phyloP scores from a whole-genome alignment of 2,797 vertebrate genomes.

The Phaenicophaeus curvirostris region DNA sequence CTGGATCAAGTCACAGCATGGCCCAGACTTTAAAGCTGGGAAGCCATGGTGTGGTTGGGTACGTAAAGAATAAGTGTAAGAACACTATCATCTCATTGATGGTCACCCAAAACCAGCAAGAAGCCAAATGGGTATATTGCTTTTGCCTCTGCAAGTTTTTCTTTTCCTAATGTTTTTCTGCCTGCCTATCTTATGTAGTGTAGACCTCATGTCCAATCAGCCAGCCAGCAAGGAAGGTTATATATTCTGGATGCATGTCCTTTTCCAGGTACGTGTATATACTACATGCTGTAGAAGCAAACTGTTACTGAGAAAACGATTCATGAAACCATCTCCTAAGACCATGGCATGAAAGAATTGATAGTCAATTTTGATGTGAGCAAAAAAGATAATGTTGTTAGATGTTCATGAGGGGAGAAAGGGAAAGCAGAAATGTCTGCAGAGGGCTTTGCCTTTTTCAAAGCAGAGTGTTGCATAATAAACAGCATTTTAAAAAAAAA shows the following conservation, averaged over 20 bases:
- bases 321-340: neutral
- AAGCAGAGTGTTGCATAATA: neutral
- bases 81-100: neutral
- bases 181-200: neutral
- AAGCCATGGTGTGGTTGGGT: neutral
- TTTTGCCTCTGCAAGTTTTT: neutral
- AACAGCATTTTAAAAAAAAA: neutral
- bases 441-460: neutral
- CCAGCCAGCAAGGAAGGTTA: accelerated
- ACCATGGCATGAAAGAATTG: neutral
- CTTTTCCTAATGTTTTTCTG: neutral
- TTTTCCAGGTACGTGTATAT: neutral
- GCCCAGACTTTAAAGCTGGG: neutral
- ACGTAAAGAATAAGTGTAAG: neutral
- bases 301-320: neutral
- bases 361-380: neutral
- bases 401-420: neutral
- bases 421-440: neutral
- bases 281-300: neutral
- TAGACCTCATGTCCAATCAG: neutral
- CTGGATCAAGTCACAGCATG: neutral
- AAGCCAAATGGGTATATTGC: neutral
- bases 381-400: neutral
- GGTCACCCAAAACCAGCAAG: accelerated
- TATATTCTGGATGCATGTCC: neutral